Conservation (phyloP, 2,797 vertebrate species). For the Cuculus canorus region DNA sequence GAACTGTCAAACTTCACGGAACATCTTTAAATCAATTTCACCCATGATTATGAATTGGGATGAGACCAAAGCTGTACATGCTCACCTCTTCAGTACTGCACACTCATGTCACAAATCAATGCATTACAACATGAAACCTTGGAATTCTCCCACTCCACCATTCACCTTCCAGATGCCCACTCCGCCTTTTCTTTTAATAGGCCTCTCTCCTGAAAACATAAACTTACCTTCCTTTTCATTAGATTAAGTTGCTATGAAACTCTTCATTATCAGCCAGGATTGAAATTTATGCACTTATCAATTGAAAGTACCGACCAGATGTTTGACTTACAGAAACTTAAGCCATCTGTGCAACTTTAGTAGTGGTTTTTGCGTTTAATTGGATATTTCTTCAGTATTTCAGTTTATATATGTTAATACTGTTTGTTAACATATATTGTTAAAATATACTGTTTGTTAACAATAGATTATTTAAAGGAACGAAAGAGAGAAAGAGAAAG, state of each 20-base stretch:
- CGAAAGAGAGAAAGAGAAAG: conserved; percentile 40
- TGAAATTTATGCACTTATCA: conserved; percentile 23
- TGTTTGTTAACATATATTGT: conserved; percentile 64
- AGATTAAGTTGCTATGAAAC: conserved; percentile 16
- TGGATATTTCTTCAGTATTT: conserved; percentile 66
- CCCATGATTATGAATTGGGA: neutral
- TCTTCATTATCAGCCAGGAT: conserved; percentile 36
- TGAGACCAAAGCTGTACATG: conserved; percentile 9
- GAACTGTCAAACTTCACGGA: neutral
- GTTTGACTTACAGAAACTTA: conserved; percentile 55
- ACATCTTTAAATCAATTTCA: conserved; percentile 49
- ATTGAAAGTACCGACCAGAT: conserved; percentile 38
- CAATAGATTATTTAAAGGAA: conserved; percentile 44
- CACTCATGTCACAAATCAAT: conserved; percentile 4
- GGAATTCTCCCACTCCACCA: neutral
- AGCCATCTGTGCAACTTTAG: conserved; percentile 59
- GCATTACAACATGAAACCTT: neutral
- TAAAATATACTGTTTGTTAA: conserved; percentile 65
- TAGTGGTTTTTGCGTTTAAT: conserved; percentile 38
- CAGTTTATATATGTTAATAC: conserved; percentile 60
- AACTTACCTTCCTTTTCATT: conserved; percentile 41
- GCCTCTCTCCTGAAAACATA: conserved; percentile 16
- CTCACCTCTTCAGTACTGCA: neutral
- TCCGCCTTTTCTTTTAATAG: conserved; percentile 31
- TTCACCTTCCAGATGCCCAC: neutral